These are phyloP conservation scores for Andricus grossulariae DNA, from an alignment of 1,140 invertebrate species.

Conservation along the genomic window DNA sequence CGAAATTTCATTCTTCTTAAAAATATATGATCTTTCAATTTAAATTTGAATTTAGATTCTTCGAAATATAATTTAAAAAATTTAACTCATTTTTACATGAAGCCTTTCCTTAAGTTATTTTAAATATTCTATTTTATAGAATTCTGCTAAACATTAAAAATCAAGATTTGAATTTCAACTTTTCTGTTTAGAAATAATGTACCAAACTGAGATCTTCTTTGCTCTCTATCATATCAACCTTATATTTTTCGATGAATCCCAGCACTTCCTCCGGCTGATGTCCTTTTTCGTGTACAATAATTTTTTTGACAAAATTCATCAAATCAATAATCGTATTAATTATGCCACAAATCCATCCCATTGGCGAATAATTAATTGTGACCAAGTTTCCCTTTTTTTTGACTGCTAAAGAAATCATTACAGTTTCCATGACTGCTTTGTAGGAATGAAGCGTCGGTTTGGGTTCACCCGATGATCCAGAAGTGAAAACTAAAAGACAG, in stretches of 20 bases:
- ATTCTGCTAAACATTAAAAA: background rate
- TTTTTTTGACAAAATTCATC: conserved; percentile 61
- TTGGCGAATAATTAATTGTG: conserved; percentile 50
- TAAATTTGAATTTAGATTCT: too few relatives aligned
- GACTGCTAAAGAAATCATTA: conserved; percentile 25
- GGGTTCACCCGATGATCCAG: conserved; percentile 64
- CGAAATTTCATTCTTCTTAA: too few relatives aligned
- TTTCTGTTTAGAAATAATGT: conserved; percentile 11
- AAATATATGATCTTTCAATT: too few relatives aligned
- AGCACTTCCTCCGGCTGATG: conserved; percentile 77
- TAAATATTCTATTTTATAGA: too few relatives aligned
- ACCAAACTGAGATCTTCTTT: background rate
- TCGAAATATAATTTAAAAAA: too few relatives aligned
- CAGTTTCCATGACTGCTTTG: conserved; percentile 33
- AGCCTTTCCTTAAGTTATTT: too few relatives aligned
- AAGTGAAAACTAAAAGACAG: conserved; percentile 62
- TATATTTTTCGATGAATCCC: conserved; percentile 72
- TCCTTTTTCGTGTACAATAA: conserved; percentile 71
- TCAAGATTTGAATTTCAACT: background rate
- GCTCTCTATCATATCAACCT: conserved; percentile 44
- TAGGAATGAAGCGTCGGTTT: conserved; percentile 62
- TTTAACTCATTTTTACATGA: too few relatives aligned
- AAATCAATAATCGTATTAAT: conserved; percentile 39
- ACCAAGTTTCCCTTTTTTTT: background rate
- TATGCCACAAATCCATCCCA: conserved; percentile 56